Base-by-base conservation (phyloP, 2,113 vertebrate species). In the Sturnira hondurensis region DNA sequence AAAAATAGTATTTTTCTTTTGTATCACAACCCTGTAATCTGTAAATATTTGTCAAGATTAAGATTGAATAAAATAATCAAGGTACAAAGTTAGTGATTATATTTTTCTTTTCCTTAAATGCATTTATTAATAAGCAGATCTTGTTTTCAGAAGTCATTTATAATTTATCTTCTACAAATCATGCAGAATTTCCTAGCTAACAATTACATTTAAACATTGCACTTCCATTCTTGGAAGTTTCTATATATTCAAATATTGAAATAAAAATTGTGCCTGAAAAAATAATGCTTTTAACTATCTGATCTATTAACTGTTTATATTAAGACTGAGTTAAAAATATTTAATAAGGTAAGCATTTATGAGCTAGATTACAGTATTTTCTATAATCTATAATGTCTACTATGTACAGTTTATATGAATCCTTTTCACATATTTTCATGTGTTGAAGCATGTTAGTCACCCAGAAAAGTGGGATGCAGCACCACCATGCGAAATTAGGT, bases 131-230 rank as follows among this genome's bases (percentile, higher is more conserved):
- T 68, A 71, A 45, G 26, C 13, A 93, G 6, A 80, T 91, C 89
- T 88, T 95, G 3, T 82, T 5, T 93, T 92, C 22, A 36, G 14
- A n/a, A 94, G 22, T 5, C 19, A 89, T 67, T 89, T 20, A 95
- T 86, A 89, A 83, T 93, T 84, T 91, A 76, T 95, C 47, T 87
- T 52, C 31, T 54, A 73, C 26, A 92, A 90, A 85, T 91, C 11
- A 67, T 2, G 2, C 31, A 95, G 52, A 81, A 4, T 95, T 77
- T 80, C 38, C 14, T 52, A 70, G 56, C 3, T 89, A 89, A 58
- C 20, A 68, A 67, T 92, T 80, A 71, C 12, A 95, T 50, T 61
- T 87, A 89, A 89, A 92, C n/a, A 61, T 84, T 84, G 73, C 47
- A 90, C 65, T 96, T 91, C 71, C 26, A 77, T 92, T 94, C 10